Evolutionary conservation across 2,888 invertebrate species (phyloP).

Genomic region (Acheta domesticus): DNA sequence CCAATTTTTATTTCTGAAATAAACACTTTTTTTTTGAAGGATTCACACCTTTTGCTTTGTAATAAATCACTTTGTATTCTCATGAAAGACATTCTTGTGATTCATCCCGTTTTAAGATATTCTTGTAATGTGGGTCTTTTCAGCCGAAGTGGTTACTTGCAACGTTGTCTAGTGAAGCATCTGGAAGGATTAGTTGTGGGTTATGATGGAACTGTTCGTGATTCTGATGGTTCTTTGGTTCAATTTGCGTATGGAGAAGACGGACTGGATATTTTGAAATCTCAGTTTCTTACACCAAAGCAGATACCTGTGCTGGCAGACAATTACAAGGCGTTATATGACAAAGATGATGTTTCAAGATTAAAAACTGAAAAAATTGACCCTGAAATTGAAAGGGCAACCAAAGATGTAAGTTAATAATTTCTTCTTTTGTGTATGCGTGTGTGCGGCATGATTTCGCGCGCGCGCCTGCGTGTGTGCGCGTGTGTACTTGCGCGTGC

Average conservation of each 20-base stretch:
- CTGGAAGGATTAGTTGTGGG: conserved; percentile 89
- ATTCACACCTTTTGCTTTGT: too few species aligned
- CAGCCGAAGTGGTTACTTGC: conserved; percentile 92
- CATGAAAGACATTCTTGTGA: too few species aligned
- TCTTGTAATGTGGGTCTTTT: neutral
- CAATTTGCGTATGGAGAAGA: conserved; percentile 95
- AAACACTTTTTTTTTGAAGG: too few species aligned
- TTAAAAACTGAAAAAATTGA: neutral
- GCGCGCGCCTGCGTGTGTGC: too few species aligned
- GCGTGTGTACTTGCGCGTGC: too few species aligned
- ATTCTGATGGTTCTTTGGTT: conserved; percentile 87
- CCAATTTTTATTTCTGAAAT: too few species aligned
- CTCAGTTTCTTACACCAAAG: conserved; percentile 74
- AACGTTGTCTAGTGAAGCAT: conserved; percentile 95
- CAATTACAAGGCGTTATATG: conserved; percentile 53
- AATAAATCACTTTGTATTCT: too few species aligned
- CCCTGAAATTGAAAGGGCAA: conserved; percentile 4
- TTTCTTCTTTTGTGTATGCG: too few species aligned
- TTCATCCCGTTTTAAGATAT: too few species aligned
- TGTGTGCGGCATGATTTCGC: too few species aligned
- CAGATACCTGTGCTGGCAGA: conserved; percentile 78
- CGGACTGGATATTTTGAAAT: conserved; percentile 83
- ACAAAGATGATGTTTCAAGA: conserved; percentile 48
- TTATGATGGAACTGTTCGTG: conserved; percentile 94
- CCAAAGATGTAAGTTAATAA: too few species aligned